Percentiles rank a stretch among this genome's conserved stretches.
phyloP scores from a whole-genome alignment of 2,797 vertebrate genomes.

The Pipistrellus pipistrellus region DNA sequence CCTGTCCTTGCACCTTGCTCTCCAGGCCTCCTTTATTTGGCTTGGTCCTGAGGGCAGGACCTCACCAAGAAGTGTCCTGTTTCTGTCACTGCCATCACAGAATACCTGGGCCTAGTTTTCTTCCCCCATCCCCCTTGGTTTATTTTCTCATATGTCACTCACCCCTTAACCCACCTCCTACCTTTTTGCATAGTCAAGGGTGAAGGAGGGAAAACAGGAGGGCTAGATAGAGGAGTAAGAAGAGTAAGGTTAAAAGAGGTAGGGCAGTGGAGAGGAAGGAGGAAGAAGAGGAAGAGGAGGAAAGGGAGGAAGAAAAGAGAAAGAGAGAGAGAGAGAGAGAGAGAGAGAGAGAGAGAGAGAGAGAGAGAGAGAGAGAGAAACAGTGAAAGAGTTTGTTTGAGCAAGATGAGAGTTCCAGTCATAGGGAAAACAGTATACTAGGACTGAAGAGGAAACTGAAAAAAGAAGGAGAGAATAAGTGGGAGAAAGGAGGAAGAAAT shows the following conservation, averaged over 20 bases:
- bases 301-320: fast-evolving
- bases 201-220: neutral
- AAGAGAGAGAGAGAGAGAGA: neutral
- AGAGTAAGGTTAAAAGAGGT: neutral
- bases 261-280: neutral
- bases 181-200: neutral
- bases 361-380: neutral
- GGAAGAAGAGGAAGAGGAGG: no score
- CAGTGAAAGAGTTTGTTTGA: neutral
- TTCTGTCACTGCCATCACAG: neutral
- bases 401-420: neutral
- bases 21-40: neutral
- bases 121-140: neutral
- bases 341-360: no score
- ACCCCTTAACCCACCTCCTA: neutral
- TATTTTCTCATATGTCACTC: neutral
- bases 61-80: neutral
- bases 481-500: neutral
- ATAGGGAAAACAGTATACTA: neutral
- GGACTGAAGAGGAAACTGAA: neutral
- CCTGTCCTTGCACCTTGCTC: neutral
- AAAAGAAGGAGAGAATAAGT: neutral
- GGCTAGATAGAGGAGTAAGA: neutral
- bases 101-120: neutral
- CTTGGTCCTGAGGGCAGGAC: neutral